Percentiles rank a stretch among this genome's conserved stretches.
These are phyloP conservation scores for Channa maculata DNA, from an alignment of 2,113 vertebrate species.

Conservation along the genomic window DNA sequence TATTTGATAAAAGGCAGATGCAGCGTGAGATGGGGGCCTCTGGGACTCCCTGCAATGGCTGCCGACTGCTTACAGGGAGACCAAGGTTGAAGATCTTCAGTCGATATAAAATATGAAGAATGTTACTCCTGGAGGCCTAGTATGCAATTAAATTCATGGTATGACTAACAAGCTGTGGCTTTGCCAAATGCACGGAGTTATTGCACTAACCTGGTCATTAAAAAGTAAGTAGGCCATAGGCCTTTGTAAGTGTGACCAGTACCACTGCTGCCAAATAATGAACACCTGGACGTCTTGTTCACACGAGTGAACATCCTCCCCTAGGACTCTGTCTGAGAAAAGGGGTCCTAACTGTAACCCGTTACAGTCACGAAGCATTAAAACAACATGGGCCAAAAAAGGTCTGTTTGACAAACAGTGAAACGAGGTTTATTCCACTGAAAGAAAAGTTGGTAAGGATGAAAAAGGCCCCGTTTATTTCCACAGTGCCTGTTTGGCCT, in stretches of 20 bases:
- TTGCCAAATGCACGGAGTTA: constrained; percentile 15
- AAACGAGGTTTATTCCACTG: not conserved
- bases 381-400: too few relatives aligned
- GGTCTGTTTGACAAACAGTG: too few relatives aligned
- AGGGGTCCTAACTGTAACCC: constrained; percentile 11
- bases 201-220: constrained; percentile 13
- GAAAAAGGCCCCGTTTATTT: too few relatives aligned
- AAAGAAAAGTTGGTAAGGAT: too few relatives aligned
- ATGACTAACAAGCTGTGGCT: constrained; percentile 6
- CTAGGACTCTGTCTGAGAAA: not conserved
- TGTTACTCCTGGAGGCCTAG: constrained; percentile 20
- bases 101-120: constrained; percentile 12
- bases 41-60: not conserved
- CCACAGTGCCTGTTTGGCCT: too few relatives aligned
- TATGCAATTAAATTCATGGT: constrained; percentile 30
- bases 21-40: constrained; percentile 1
- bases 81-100: constrained; percentile 33
- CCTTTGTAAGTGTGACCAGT: constrained; percentile 4
- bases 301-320: constrained; percentile 7
- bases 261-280: constrained; percentile 36
- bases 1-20: constrained; percentile 43
- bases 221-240: constrained; percentile 23
- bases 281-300: constrained; percentile 22
- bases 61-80: constrained; percentile 20
- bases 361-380: not conserved